Base-by-base conservation (phyloP, 2,888 invertebrate species). In the Esperia sulphurella region DNA sequence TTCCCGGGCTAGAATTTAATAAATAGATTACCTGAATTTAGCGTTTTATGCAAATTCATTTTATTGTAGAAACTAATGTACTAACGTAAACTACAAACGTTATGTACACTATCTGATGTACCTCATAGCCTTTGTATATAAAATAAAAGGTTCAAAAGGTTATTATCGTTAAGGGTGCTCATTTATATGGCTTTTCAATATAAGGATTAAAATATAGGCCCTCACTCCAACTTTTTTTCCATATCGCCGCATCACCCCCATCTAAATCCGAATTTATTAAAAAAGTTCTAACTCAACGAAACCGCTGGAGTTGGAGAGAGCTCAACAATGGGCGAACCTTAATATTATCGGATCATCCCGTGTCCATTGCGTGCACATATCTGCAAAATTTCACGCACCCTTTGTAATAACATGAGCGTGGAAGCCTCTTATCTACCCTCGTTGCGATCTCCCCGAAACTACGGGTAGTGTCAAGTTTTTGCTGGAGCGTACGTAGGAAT, bases 311-410 rank as follows among this genome's bases (percentile, higher is more conserved):
- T 45, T n/a, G 43, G 41, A 48, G 28, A 49, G 47, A 49, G 12
- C 41, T 40, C 41, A 33, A 50, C 47, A 48, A 65, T 63, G 53
- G 49, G 48, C 45, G 44, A 55, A 52, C 58, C 71, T 71, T 55
- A 61, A 69, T 78, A 80, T 81, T 77, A 77, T 78, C 74, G 75
- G 70, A 63, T 76, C 68, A 77, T 77, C 75, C 77, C 63, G 64
- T 63, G 71, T 65, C 78, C 75, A 72, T 71, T 72, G 71, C 71
- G 65, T 65, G 71, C 63, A 73, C 73, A 67, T 81, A 83, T 83
- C 83, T 84, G 79, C 76, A 74, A 81, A 86, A 83, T 85, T 87
- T 83, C 84, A 85, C 84, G 82, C 85, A 79, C 83, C 86, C 87
- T 79, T 72, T 81, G 77, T 77, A 82, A 82, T 81, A 83, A 83